Conservation (phyloP, 2,888 invertebrate genomes). For the Nycteola revayana region DNA sequence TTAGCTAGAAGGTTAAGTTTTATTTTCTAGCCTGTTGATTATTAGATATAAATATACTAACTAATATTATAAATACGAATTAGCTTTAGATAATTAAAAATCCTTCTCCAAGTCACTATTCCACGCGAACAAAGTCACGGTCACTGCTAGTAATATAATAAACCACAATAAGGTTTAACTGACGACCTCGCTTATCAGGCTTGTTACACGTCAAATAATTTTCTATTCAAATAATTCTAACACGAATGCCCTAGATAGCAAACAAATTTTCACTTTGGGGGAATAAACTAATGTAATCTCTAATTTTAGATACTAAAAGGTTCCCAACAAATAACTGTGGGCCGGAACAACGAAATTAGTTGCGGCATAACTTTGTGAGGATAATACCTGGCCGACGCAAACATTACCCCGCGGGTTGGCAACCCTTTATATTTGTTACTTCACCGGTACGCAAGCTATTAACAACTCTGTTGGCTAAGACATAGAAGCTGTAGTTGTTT, state of each 20-base stretch:
- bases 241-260: not conserved
- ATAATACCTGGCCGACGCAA: conserved; percentile 19
- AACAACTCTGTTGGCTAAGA: not conserved
- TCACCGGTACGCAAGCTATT: conserved; percentile 2
- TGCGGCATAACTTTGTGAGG: conserved; percentile 17
- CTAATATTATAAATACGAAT: no score
- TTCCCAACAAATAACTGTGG: conserved; percentile 15
- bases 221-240: no score
- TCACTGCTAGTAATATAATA: no score
- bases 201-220: no score
- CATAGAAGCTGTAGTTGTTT: conserved; percentile 5
- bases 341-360: conserved; percentile 12
- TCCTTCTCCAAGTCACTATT: no score
- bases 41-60: no score
- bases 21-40: no score
- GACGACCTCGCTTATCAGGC: no score
- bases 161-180: no score
- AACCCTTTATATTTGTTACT: conserved; percentile 17
- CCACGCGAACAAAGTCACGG: no score
- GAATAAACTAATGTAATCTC: conserved; percentile 6
- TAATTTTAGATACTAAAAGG: conserved; percentile 11
- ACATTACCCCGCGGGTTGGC: conserved; percentile 21
- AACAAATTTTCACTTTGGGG: not conserved
- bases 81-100: no score
- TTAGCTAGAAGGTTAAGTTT: no score